Conservation (phyloP, 2,888 invertebrate genomes). For the Drosophila putrida region DNA sequence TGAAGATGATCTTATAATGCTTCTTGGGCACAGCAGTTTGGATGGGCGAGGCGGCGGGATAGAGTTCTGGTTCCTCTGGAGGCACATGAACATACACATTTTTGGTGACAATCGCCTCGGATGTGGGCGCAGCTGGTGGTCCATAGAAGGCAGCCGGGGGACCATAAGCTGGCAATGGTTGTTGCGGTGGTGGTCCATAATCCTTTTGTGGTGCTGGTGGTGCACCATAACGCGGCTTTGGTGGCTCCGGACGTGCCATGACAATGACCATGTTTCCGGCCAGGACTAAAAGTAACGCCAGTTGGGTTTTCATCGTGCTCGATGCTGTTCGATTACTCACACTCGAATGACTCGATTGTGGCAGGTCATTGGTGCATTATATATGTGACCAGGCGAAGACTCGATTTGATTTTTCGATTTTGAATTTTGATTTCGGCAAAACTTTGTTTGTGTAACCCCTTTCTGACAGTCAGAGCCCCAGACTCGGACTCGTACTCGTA, state of each 20-base stretch:
- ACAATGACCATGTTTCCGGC: slow-evolving; percentile 84
- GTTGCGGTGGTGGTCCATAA: slow-evolving; percentile 82
- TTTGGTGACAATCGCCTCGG: slow-evolving; percentile 84
- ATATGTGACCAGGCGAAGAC: slow-evolving; percentile 42
- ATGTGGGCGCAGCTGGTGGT: slow-evolving; percentile 73
- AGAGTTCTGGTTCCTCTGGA: slow-evolving; percentile 86
- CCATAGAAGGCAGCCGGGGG: slow-evolving; percentile 84
- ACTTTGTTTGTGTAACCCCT: slow-evolving; percentile 58
- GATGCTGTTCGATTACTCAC: slow-evolving; percentile 37
- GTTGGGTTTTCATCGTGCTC: slow-evolving; percentile 54
- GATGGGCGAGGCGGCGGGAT: slow-evolving; percentile 84
- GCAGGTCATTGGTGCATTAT: slow-evolving; percentile 64
- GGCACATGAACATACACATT: slow-evolving; percentile 87
- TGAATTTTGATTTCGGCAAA: slow-evolving; percentile 18
- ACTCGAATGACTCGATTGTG: slow-evolving; percentile 72
- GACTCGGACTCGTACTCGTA: slow-evolving; percentile 17
- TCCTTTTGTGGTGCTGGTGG: slow-evolving; percentile 83
- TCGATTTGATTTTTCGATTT: slow-evolving; percentile 3
- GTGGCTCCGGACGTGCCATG: slow-evolving; percentile 85
- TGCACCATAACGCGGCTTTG: slow-evolving; percentile 83
- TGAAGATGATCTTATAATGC: slow-evolving; percentile 87
- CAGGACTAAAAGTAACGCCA: slow-evolving; percentile 72
- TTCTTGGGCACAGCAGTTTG: slow-evolving; percentile 86
- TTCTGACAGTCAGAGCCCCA: slow-evolving; percentile 2
- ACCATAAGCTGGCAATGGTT: slow-evolving; percentile 82